These are phyloP conservation scores for Oreochromis mossambicus DNA, from an alignment of 2,797 vertebrate species.

Conservation along the genomic window DNA sequence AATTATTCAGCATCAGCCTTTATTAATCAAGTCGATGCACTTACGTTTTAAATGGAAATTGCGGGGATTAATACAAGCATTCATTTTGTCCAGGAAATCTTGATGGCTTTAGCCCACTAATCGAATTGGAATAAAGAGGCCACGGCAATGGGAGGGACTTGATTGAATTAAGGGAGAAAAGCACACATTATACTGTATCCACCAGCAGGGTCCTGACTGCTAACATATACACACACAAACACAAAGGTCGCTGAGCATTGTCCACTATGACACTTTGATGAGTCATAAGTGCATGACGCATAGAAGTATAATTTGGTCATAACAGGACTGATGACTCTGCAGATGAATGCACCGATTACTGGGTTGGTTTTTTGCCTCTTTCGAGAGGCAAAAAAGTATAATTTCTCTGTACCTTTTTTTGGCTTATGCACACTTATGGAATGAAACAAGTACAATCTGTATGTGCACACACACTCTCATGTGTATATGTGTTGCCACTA, in stretches of 20 bases:
- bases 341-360: not conserved
- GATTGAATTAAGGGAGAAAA: constrained; percentile 93
- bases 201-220: constrained; percentile 81
- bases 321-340: not conserved
- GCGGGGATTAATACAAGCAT: constrained; percentile 98
- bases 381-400: not conserved
- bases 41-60: constrained; percentile 99
- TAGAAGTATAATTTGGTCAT: constrained; percentile 14
- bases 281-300: constrained; percentile 25
- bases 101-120: constrained; percentile 98
- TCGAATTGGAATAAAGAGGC: constrained; percentile 99
- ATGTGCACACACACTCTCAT: not conserved
- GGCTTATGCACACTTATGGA: not conserved
- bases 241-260: constrained; percentile 38
- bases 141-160: constrained; percentile 85
- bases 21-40: constrained; percentile 99
- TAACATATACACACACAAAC: constrained; percentile 56
- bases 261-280: constrained; percentile 38
- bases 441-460: not conserved
- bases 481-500: not conserved
- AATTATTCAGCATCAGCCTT: constrained; percentile 99
- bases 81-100: constrained; percentile 98
- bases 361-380: not conserved
- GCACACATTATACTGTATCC: constrained; percentile 88
- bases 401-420: not conserved